A percentile compares a stretch with the other conserved stretches of the same genome.
Conservation (phyloP, 2,113 vertebrate genomes). For the Peromyscus maniculatus region DNA sequence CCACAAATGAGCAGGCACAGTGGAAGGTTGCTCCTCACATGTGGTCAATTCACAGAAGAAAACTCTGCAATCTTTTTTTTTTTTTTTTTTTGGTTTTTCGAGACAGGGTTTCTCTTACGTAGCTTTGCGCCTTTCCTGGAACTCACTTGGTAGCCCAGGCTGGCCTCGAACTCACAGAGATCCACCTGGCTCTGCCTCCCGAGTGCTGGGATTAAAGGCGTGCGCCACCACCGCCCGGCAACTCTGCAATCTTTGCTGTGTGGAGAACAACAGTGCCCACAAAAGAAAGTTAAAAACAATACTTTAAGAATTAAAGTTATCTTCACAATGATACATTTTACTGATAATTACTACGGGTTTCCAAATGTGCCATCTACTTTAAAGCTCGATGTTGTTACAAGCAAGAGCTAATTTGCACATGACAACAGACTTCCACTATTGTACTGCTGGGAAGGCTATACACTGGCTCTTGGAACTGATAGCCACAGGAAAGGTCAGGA, state of each 20-base stretch:
- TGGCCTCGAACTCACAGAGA: no score
- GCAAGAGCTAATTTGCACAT: slow-evolving; percentile 13
- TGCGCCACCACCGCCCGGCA: no score
- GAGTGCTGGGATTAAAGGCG: no score
- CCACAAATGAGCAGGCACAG: neutral
- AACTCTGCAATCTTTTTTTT: neutral
- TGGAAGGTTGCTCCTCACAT: neutral
- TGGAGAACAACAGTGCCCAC: neutral
- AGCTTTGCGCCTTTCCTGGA: no score
- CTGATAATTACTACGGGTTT: neutral
- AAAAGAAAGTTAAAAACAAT: neutral
- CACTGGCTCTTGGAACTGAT: neutral
- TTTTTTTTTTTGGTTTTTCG: no score
- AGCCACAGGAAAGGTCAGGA: neutral
- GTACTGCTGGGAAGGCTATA: neutral
- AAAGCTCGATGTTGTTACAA: neutral
- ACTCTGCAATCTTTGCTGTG: neutral
- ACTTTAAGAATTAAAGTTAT: slow-evolving; percentile 5
- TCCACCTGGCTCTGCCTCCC: no score
- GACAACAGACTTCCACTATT: neutral
- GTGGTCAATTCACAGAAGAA: neutral
- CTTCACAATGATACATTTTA: neutral
- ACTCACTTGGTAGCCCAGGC: no score
- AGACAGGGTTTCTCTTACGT: no score
- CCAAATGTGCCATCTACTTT: neutral